Evolutionary conservation across 2,797 vertebrate species (phyloP), one percentile per base, ranked within the genome.

Genomic region (Botia almorhae): DNA sequence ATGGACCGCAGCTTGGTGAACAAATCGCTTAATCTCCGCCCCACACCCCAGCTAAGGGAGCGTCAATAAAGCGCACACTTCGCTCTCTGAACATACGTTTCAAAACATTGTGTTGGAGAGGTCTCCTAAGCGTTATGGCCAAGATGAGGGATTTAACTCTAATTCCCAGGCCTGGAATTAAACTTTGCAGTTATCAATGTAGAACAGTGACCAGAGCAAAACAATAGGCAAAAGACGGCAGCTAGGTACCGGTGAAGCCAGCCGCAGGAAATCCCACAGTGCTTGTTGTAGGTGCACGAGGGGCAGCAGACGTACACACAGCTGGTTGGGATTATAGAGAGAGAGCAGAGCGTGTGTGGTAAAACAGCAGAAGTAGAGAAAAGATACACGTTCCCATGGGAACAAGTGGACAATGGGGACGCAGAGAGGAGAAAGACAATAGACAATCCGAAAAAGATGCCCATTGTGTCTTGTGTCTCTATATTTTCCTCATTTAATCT

Each of bases 131-230:
- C 82, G 56, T 65, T 21, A n/a, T 81, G 88, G 92, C 92, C 89
- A 90, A 82, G 83, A 87, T 56, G 82, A 63, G 85, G 88, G 87
- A 89, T 91, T 91, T 89, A 69, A 74, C 76, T 29, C 36, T 80
- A 85, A 88, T 85, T 85, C 80, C 87, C 80, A 17, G 69, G 46
- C 67, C 58, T 83, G 84, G 81, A 75, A 67, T 55, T 71, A 74
- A 80, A 82, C 67, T 89, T 89, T 81, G 82, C 69, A 71, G 67
- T 93, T 92, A 91, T 93, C 91, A 90, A 85, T 89, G 73, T 78
- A 86, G 78, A 90, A 88, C 92, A 93, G 89, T 90, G 89, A 90
- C 88, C 89, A 86, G 67, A 81, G 82, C 82, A 87, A 89, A 80
- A 86, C 87, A 89, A 84, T 87, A 85, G 79, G 75, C 78, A 14